Evolutionary conservation across 2,888 invertebrate genomes (phyloP).

Genomic region (Macaria notata): DNA sequence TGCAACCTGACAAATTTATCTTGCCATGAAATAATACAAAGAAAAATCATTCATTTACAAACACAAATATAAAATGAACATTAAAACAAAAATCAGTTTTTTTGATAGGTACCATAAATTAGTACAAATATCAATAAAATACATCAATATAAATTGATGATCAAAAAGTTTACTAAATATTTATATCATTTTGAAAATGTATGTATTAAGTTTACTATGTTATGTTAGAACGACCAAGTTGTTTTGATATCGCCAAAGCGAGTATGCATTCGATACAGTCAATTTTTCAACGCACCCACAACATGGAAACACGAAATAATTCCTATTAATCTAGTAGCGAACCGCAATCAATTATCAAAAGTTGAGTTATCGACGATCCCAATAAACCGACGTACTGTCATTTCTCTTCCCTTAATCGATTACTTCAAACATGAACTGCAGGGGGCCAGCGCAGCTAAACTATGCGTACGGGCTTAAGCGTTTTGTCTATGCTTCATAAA

Average conservation of each 20-base stretch:
- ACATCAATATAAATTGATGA: too few relatives aligned
- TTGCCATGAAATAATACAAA: too few relatives aligned
- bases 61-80: too few relatives aligned
- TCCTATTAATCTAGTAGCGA: slow-evolving; percentile 76
- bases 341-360: slow-evolving; percentile 77
- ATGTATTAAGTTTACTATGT: too few relatives aligned
- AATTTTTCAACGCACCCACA: slow-evolving; percentile 51
- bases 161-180: too few relatives aligned
- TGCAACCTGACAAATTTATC: slow-evolving; percentile 1
- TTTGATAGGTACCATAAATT: too few relatives aligned
- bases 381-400: slow-evolving; percentile 77
- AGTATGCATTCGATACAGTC: slow-evolving; percentile 31
- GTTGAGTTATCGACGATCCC: slow-evolving; percentile 73
- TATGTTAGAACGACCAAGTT: neutral
- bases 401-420: slow-evolving; percentile 81
- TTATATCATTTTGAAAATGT: too few relatives aligned
- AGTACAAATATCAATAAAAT: too few relatives aligned
- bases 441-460: slow-evolving; percentile 61
- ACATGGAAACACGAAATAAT: slow-evolving; percentile 58
- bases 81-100: too few relatives aligned
- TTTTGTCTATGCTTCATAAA: slow-evolving; percentile 62
- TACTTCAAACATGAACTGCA: slow-evolving; percentile 75
- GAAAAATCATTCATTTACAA: too few relatives aligned
- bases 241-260: slow-evolving; percentile 8
- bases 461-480: slow-evolving; percentile 55